These are phyloP conservation scores for Lineus longissimus DNA, from an alignment of 1,140 invertebrate genomes.

Conservation along the genomic window DNA sequence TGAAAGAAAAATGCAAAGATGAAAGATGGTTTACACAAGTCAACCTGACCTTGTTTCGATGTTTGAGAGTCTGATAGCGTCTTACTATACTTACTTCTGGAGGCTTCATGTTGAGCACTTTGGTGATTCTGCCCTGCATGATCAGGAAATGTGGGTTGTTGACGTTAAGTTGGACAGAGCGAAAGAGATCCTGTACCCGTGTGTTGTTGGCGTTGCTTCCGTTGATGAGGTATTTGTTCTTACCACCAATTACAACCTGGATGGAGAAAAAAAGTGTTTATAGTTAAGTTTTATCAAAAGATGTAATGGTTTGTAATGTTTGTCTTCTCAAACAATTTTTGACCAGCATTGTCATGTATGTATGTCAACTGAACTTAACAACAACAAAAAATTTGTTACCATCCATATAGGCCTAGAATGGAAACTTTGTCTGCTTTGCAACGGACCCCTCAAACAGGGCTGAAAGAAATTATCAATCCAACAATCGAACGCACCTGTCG, in stretches of 20 bases:
- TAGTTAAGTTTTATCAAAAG: too few species aligned
- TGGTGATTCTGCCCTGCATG: conserved; percentile 99
- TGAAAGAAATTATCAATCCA: too few species aligned
- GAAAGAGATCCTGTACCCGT: conserved; percentile 89
- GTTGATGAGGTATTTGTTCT: conserved; percentile 93
- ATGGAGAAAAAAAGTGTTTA: conserved; percentile 9
- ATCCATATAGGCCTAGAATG: too few species aligned
- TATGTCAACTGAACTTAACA: too few species aligned
- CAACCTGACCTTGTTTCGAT: too few species aligned
- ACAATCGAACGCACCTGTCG: conserved; percentile 71
- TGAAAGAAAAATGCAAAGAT: conserved; percentile 48
- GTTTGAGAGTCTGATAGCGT: too few species aligned
- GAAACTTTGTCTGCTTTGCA: too few species aligned
- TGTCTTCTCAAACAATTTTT: conserved; percentile 1
- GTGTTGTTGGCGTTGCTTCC: conserved; percentile 86
- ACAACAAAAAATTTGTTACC: too few species aligned
- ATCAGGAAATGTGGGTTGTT: conserved; percentile 99
- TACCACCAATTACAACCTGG: conserved; percentile 62
- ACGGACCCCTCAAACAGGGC: too few species aligned
- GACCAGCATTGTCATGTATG: too few species aligned
- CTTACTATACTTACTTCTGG: conserved; percentile 76
- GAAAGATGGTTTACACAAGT: too few species aligned
- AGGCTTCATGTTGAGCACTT: conserved; percentile 99
- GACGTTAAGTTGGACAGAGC: conserved; percentile 94
- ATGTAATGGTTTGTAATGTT: conserved; percentile 10